These are phyloP conservation scores for Melanophora roralis DNA, from an alignment of 2,888 invertebrate genomes.

Conservation along the genomic window DNA sequence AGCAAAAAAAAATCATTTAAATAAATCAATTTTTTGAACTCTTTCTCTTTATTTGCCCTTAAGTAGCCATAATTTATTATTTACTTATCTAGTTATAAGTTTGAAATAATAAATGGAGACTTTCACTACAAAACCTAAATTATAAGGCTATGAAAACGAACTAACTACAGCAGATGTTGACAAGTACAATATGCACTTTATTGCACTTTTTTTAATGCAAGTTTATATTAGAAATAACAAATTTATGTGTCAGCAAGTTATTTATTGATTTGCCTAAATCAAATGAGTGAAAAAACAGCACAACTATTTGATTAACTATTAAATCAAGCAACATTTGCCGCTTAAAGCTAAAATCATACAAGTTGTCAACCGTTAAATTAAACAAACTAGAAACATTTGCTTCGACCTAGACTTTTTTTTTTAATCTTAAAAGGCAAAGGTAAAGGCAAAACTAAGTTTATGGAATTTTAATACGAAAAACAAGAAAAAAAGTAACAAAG, in stretches of 20 bases:
- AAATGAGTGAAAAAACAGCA: background rate
- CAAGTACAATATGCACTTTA: constrained; percentile 22
- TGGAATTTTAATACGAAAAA: no score
- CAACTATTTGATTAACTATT: constrained; percentile 28
- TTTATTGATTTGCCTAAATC: constrained; percentile 35
- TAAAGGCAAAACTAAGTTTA: no score
- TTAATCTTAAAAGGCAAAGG: no score
- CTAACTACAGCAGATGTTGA: background rate
- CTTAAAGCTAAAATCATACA: no score
- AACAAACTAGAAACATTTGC: no score
- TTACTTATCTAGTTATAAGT: background rate
- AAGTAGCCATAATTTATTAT: constrained; percentile 49
- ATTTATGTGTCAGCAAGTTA: constrained; percentile 9
- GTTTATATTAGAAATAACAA: background rate
- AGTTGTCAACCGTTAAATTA: constrained; percentile 12
- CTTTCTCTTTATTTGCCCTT: no score
- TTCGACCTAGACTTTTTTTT: no score
- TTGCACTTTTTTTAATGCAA: background rate
- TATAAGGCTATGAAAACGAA: constrained; percentile 13
- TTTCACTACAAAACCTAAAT: constrained; percentile 38
- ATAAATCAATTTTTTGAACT: background rate
- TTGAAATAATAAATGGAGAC: constrained; percentile 6
- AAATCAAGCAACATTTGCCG: background rate
- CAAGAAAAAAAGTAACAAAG: no score
- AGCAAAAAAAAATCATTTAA: constrained; percentile 7